Conservation (phyloP, 2,113 vertebrate genomes). For the Miniopterus natalensis region DNA sequence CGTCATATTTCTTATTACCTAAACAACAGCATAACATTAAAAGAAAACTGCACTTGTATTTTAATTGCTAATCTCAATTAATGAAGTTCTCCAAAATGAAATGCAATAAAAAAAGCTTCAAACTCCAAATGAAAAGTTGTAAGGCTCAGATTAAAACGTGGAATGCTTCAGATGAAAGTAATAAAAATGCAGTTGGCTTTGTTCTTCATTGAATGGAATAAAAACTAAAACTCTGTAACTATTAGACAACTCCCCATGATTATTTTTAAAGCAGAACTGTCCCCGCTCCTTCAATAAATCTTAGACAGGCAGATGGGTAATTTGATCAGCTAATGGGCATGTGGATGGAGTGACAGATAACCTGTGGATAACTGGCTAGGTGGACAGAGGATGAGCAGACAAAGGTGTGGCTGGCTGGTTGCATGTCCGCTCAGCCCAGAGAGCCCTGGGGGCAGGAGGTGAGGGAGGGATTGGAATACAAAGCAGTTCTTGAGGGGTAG, state of each 20-base stretch:
- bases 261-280: not conserved
- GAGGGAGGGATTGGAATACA: not conserved
- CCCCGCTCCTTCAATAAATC: not conserved
- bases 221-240: too few species aligned
- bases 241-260: too few species aligned
- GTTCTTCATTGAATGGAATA: constrained; percentile 81
- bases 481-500: not conserved
- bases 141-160: constrained; percentile 88
- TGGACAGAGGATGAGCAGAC: not conserved
- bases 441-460: not conserved
- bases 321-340: not conserved
- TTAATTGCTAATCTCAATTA: constrained; percentile 83
- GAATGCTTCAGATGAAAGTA: constrained; percentile 89
- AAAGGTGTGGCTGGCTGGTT: not conserved
- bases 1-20: constrained; percentile 85
- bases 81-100: constrained; percentile 84
- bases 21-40: constrained; percentile 86
- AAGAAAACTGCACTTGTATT: constrained; percentile 88
- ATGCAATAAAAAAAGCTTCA: constrained; percentile 85
- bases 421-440: not conserved
- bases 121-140: constrained; percentile 84
- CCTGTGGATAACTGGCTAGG: not conserved
- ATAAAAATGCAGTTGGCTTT: constrained; percentile 87
- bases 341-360: not conserved
- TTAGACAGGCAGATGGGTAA: not conserved